Evolutionary conservation across 2,113 vertebrate species (phyloP).

Genomic region (Otus sunia): DNA sequence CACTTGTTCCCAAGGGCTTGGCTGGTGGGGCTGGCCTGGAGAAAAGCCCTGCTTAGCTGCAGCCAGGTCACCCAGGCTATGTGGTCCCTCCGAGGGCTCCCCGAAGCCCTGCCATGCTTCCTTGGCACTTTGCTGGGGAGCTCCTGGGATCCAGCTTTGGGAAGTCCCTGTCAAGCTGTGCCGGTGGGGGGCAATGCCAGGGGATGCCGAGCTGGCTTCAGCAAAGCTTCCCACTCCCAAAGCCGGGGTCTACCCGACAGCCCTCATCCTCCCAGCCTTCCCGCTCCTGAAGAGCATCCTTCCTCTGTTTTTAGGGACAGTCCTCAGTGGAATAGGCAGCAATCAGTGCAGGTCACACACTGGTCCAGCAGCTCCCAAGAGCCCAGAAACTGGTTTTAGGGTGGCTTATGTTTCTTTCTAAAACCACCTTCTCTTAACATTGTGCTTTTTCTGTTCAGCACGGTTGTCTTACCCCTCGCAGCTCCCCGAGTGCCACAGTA

Average conservation of each 20-base stretch:
- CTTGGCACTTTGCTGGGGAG: fast-evolving
- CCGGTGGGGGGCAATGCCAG: fast-evolving
- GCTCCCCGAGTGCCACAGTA: fast-evolving
- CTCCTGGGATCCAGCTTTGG: not conserved
- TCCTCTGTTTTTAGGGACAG: not conserved
- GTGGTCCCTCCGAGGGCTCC: not conserved
- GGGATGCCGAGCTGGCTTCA: not conserved
- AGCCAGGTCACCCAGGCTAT: fast-evolving
- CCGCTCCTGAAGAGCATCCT: fast-evolving
- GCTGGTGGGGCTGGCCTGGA: not conserved
- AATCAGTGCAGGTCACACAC: not conserved
- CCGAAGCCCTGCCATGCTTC: fast-evolving
- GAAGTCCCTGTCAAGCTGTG: fast-evolving
- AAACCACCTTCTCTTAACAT: not conserved
- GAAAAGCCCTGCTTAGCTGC: not conserved
- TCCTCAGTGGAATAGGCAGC: not conserved
- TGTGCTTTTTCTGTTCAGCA: not conserved
- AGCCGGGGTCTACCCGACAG: fast-evolving
- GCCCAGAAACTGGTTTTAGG: not conserved
- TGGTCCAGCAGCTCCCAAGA: not conserved
- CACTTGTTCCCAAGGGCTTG: not conserved
- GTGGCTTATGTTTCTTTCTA: not conserved
- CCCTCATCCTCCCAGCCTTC: not conserved
- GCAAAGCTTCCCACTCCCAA: not conserved
- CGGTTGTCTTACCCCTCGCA: fast-evolving